Conservation (phyloP, 2,113 vertebrate genomes). For the Pachycephala philippinensis region DNA sequence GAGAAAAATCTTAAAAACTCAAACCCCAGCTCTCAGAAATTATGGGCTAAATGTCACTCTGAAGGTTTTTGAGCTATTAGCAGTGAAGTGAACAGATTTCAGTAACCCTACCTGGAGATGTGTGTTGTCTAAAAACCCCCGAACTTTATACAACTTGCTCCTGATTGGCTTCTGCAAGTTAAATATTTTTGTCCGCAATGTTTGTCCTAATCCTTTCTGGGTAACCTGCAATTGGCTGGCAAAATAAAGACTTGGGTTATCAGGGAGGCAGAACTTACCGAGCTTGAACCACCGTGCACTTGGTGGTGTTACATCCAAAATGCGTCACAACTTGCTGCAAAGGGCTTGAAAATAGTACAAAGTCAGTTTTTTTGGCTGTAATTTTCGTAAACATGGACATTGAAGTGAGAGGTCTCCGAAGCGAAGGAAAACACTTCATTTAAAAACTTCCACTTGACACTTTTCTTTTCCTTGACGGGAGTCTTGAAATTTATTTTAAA, state of each 20-base stretch:
- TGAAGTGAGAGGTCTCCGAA: not conserved
- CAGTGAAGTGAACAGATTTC: not conserved
- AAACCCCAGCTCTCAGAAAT: not conserved
- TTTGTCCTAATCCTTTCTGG: not conserved
- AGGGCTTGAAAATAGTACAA: conserved; percentile 1
- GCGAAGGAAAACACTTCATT: not conserved
- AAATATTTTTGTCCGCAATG: not conserved
- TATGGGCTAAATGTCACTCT: not conserved
- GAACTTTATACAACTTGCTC: not conserved
- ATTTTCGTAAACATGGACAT: not conserved
- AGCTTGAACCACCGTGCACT: not conserved
- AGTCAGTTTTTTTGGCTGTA: not conserved
- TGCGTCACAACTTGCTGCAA: not conserved
- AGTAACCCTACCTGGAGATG: not conserved
- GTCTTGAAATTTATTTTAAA: not conserved
- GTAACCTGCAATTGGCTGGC: not conserved
- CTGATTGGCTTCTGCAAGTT: not conserved
- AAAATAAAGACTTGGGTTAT: not conserved
- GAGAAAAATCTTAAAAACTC: not conserved
- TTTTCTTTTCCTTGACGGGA: not conserved
- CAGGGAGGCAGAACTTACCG: not conserved
- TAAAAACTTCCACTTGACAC: not conserved
- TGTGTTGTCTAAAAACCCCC: not conserved
- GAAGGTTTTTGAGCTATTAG: not conserved
- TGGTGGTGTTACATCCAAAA: not conserved